Evolutionary conservation across 1,140 invertebrate species (phyloP).

Genomic region (Pseudomyrmex gracilis): DNA sequence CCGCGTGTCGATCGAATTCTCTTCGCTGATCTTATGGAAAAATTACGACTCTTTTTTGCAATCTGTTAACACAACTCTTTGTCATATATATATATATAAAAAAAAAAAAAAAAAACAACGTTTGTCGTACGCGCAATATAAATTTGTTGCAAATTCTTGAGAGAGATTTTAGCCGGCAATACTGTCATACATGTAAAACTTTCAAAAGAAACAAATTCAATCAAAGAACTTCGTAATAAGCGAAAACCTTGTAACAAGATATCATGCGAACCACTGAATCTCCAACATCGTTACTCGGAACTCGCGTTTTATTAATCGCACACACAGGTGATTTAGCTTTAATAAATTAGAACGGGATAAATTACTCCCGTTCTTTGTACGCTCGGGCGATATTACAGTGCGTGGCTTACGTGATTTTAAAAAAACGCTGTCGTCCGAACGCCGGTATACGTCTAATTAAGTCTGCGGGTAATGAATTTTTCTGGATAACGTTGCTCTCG

Average conservation of each 20-base stretch:
- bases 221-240: not conserved
- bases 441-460: constrained; percentile 57
- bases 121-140: not conserved
- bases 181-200: not conserved
- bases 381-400: constrained; percentile 50
- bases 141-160: too few species aligned
- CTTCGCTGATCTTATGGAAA: not conserved
- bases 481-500: constrained; percentile 41
- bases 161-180: not conserved
- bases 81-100: too few species aligned
- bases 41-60: not conserved
- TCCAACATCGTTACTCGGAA: constrained; percentile 11
- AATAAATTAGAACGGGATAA: constrained; percentile 54
- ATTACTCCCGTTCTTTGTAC: constrained; percentile 47
- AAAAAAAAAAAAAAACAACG: not conserved
- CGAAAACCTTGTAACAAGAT: not conserved
- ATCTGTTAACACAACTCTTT: not conserved
- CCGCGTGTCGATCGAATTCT: not conserved
- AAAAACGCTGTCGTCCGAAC: constrained; percentile 45
- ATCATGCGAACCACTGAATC: constrained; percentile 3
- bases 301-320: constrained; percentile 36
- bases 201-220: not conserved
- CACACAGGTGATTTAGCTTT: constrained; percentile 40
- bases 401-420: constrained; percentile 57
- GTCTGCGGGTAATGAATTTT: constrained; percentile 55